Evolutionary conservation across 2,888 invertebrate genomes (phyloP).

Genomic region (Ennomos quercinarius): DNA sequence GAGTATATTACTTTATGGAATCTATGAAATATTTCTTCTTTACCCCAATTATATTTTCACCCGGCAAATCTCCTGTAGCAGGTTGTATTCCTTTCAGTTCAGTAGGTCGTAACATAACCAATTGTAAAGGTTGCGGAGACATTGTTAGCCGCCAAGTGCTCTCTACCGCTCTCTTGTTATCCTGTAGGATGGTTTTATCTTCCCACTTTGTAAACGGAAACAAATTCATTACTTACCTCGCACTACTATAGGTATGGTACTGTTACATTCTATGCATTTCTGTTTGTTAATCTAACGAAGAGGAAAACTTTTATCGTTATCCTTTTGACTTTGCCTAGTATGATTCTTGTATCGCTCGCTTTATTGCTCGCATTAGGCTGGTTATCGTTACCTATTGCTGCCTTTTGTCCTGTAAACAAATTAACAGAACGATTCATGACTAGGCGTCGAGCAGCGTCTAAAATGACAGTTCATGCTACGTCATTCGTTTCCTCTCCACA

Average conservation of each 20-base stretch:
- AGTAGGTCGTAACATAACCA: slow-evolving; percentile 45
- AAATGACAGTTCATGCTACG: slow-evolving; percentile 77
- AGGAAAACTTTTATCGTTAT: slow-evolving; percentile 9
- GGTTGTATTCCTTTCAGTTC: slow-evolving; percentile 28
- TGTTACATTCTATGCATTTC: slow-evolving; percentile 19
- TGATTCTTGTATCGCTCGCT: slow-evolving; percentile 5
- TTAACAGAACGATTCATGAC: slow-evolving; percentile 64
- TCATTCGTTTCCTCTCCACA: slow-evolving; percentile 79
- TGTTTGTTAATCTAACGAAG: slow-evolving; percentile 7
- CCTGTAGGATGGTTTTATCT: slow-evolving; percentile 43
- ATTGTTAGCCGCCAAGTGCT: slow-evolving; percentile 57
- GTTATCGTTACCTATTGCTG: slow-evolving; percentile 26
- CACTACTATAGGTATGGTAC: too few species aligned
- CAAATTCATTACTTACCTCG: slow-evolving; percentile 29
- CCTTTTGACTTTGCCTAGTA: neutral
- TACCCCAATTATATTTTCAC: slow-evolving; percentile 11
- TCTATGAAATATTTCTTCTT: slow-evolving; percentile 8
- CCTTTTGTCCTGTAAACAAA: slow-evolving; percentile 66
- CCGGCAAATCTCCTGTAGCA: slow-evolving; percentile 15
- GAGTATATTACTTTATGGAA: neutral
- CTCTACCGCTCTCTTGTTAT: slow-evolving; percentile 55
- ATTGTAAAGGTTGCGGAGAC: slow-evolving; percentile 50
- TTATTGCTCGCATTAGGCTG: slow-evolving; percentile 15
- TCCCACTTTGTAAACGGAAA: slow-evolving; percentile 34
- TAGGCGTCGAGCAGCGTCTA: slow-evolving; percentile 66